phyloP scores from a whole-genome alignment of 2,113 vertebrate genomes.

The Anarrhichthys ocellatus region DNA sequence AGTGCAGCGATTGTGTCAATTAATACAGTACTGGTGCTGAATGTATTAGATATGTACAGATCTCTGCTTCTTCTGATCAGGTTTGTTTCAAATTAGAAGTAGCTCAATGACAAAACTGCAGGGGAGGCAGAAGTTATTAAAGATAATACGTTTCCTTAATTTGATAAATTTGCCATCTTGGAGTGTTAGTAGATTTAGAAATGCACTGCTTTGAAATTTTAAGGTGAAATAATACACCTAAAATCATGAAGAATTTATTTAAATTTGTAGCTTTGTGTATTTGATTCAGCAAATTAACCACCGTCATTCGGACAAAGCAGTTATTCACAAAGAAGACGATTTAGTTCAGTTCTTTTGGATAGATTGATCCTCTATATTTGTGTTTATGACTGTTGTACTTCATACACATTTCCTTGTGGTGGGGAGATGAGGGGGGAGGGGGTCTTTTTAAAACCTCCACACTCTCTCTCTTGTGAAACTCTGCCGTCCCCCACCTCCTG shows the following conservation, averaged over 20 bases:
- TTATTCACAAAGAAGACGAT: neutral
- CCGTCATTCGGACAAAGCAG: neutral
- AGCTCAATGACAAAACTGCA: neutral
- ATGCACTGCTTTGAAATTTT: neutral
- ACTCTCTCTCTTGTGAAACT: constrained; percentile 17
- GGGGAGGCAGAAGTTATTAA: neutral
- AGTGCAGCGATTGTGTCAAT: neutral
- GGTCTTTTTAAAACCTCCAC: constrained; percentile 2
- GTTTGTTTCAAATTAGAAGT: constrained; percentile 5
- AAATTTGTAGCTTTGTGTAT: neutral
- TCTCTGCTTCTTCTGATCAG: neutral
- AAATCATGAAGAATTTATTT: neutral
- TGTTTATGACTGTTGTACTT: constrained; percentile 4
- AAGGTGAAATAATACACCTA: neutral
- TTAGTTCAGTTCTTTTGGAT: neutral
- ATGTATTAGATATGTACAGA: neutral
- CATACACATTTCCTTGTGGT: neutral
- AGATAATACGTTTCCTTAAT: neutral
- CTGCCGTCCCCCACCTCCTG: constrained; percentile 41
- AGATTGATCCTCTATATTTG: neutral
- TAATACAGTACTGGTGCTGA: neutral
- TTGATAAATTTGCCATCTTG: neutral
- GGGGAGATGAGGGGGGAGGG: too few species aligned
- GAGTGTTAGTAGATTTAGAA: neutral
- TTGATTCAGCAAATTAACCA: neutral